Evolutionary conservation across 2,888 invertebrate genomes (phyloP).

Genomic region (Serripes groenlandicus): DNA sequence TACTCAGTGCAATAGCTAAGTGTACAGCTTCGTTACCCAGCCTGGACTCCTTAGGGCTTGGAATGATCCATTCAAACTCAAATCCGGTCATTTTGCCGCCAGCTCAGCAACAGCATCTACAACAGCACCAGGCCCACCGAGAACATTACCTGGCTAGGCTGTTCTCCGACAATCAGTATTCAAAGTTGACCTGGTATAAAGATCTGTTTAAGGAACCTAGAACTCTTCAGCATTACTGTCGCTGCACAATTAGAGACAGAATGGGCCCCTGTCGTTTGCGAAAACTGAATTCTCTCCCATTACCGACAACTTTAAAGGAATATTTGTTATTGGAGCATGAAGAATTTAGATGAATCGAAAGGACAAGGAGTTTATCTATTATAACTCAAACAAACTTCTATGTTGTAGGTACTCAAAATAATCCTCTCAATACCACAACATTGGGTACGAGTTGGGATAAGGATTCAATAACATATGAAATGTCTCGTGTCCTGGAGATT

Average conservation of each 20-base stretch:
- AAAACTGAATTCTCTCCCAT: conserved; percentile 76
- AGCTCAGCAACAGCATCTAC: conserved; percentile 12
- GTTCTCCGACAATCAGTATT: conserved; percentile 62
- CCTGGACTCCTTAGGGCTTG: conserved; percentile 71
- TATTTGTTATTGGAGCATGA: conserved; percentile 73
- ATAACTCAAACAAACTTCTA: no score
- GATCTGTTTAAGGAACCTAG: conserved; percentile 77
- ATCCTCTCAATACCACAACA: no score
- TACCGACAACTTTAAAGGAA: conserved; percentile 81
- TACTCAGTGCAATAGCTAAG: conserved; percentile 79
- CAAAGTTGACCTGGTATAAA: conserved; percentile 81
- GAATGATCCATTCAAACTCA: conserved; percentile 31
- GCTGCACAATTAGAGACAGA: conserved; percentile 78
- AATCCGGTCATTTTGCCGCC: conserved; percentile 42
- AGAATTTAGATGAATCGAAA: conserved; percentile 54
- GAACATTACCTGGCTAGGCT: conserved; percentile 51
- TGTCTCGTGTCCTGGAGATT: no score
- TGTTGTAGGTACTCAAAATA: no score
- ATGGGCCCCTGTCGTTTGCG: conserved; percentile 77
- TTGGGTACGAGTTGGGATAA: no score
- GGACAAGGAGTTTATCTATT: no score
- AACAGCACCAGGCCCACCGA: conserved; percentile 31
- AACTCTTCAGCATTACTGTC: conserved; percentile 83
- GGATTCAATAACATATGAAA: no score
- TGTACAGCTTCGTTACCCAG: conserved; percentile 77